Conservation (phyloP, 2,888 invertebrate species). For the Tipula vernalis region DNA sequence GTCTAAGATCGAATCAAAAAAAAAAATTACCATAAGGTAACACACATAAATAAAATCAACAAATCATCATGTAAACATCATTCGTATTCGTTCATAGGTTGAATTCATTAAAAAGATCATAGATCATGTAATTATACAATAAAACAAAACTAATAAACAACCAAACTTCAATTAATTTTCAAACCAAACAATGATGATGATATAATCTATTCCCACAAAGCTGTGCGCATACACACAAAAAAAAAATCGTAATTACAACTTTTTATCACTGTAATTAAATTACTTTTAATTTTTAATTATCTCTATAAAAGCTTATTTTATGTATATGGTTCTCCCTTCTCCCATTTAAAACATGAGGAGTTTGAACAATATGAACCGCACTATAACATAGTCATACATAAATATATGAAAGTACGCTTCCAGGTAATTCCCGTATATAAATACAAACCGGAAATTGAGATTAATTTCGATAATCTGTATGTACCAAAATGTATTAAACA, state of each 20-base stretch:
- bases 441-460: neutral
- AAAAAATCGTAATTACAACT: neutral
- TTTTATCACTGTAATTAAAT: conserved; percentile 4
- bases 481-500: neutral
- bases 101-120: neutral
- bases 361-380: neutral
- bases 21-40: neutral
- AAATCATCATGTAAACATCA: neutral
- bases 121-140: neutral
- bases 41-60: neutral
- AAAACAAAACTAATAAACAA: neutral
- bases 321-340: neutral
- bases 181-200: neutral
- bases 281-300: neutral
- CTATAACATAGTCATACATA: neutral
- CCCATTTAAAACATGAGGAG: neutral
- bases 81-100: neutral
- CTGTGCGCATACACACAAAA: neutral
- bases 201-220: neutral
- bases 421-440: neutral
- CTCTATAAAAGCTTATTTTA: neutral
- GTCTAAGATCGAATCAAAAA: too few relatives aligned
- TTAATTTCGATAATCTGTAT: neutral
- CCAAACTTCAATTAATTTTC: neutral
- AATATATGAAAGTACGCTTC: neutral